A percentile compares a stretch with the other conserved stretches of the same genome.
These are phyloP conservation scores for Zosterops japonicus DNA, from an alignment of 2,113 vertebrate genomes.

Conservation along the genomic window DNA sequence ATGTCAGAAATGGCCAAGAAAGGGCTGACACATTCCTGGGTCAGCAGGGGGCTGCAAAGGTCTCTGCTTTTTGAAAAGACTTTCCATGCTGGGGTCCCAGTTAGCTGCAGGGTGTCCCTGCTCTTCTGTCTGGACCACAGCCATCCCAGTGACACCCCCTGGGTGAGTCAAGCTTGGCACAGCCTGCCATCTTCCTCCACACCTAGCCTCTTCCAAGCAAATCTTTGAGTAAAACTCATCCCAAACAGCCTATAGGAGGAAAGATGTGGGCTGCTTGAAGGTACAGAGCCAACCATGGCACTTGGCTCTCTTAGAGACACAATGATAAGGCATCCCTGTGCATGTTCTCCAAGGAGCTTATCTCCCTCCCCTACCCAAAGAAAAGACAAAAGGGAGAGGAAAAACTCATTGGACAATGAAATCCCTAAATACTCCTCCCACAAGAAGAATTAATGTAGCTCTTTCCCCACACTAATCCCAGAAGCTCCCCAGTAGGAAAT, in stretches of 20 bases:
- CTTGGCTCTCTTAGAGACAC: background rate
- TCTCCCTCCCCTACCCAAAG: background rate
- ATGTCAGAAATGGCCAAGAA: background rate
- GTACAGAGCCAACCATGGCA: background rate
- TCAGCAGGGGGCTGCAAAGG: background rate
- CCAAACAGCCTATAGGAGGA: background rate
- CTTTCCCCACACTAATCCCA: too few relatives aligned
- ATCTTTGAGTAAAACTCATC: background rate
- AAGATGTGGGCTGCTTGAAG: background rate
- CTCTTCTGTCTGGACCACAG: background rate
- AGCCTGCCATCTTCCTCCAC: accelerated
- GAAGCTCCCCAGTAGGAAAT: too few relatives aligned
- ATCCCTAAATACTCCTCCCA: too few relatives aligned
- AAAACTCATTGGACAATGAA: too few relatives aligned
- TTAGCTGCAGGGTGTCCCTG: background rate
- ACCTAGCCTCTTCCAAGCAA: background rate
- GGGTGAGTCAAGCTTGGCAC: background rate
- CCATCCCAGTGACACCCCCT: accelerated
- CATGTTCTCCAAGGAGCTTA: background rate
- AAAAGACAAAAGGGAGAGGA: accelerated
- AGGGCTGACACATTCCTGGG: background rate
- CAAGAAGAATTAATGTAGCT: too few relatives aligned
- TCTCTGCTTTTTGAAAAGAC: background rate
- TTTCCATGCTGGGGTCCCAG: background rate
- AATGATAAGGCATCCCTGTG: background rate